Evolutionary conservation across 2,113 vertebrate species (phyloP).

Genomic region (Quiscalus mexicanus): DNA sequence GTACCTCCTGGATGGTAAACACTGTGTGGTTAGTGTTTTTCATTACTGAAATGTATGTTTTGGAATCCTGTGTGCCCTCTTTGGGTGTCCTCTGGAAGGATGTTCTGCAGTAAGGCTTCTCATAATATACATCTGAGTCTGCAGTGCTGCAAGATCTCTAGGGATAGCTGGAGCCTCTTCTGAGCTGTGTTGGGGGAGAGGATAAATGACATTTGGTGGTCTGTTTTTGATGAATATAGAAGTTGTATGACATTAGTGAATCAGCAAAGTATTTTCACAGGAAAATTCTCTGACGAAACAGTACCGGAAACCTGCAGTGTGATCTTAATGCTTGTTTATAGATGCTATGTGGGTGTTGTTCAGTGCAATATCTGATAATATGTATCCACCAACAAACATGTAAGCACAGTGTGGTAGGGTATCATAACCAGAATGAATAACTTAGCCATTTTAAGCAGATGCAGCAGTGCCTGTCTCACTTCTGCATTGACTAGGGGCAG

Average conservation of each 20-base stretch:
- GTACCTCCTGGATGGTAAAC: background rate
- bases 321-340: background rate
- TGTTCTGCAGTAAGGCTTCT: background rate
- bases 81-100: background rate
- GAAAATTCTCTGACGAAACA: background rate
- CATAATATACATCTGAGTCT: background rate
- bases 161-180: background rate
- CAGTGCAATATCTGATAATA: background rate
- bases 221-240: background rate
- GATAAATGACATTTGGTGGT: background rate
- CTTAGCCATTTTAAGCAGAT: background rate
- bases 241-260: background rate
- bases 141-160: background rate
- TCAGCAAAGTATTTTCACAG: background rate
- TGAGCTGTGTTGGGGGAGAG: background rate
- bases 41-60: background rate
- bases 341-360: background rate
- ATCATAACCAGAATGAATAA: background rate
- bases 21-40: background rate
- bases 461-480: background rate
- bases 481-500: background rate
- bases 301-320: background rate
- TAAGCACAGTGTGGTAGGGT: background rate
- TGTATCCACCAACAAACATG: background rate
- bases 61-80: background rate